A percentile compares a stretch with the other conserved stretches of the same genome.
Conservation (phyloP, 1,140 invertebrate species). For the Octopus bimaculoides region DNA sequence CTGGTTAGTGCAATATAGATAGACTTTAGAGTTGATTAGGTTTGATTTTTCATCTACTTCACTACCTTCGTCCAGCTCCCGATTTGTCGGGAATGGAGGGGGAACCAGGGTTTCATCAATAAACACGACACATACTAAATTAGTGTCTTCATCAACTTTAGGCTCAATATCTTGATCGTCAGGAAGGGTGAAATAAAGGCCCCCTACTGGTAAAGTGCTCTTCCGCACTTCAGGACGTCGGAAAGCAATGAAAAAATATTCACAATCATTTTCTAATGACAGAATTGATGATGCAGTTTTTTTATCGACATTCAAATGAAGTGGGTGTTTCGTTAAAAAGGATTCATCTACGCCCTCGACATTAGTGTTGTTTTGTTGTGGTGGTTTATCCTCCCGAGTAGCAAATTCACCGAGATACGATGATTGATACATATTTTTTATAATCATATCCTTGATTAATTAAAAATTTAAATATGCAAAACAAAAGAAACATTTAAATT, state of each 20-base stretch:
- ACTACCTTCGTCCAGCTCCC: neutral
- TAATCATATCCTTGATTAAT: conserved; percentile 7
- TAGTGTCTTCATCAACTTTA: neutral
- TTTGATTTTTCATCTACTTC: neutral
- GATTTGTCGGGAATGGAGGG: neutral
- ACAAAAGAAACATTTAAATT: too few relatives aligned
- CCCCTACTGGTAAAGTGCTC: neutral
- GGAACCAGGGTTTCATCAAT: neutral
- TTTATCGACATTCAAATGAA: conserved; percentile 26
- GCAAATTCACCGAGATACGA: neutral
- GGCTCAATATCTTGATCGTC: neutral
- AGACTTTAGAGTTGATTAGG: neutral
- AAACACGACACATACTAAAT: neutral
- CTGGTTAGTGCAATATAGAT: conserved; percentile 23
- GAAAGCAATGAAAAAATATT: conserved; percentile 1
- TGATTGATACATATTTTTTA: neutral
- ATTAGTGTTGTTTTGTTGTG: neutral
- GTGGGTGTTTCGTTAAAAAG: conserved; percentile 14
- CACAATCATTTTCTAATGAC: neutral
- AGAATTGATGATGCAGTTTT: conserved; percentile 6
- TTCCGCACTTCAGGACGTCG: neutral
- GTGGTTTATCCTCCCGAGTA: neutral
- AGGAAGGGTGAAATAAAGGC: neutral
- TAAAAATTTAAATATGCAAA: neutral
- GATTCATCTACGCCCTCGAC: too few relatives aligned